Percentiles rank a stretch among this genome's conserved stretches.
Evolutionary conservation across 2,113 vertebrate genomes (phyloP).

Genomic region (Tretioscincus oriximinensis): DNA sequence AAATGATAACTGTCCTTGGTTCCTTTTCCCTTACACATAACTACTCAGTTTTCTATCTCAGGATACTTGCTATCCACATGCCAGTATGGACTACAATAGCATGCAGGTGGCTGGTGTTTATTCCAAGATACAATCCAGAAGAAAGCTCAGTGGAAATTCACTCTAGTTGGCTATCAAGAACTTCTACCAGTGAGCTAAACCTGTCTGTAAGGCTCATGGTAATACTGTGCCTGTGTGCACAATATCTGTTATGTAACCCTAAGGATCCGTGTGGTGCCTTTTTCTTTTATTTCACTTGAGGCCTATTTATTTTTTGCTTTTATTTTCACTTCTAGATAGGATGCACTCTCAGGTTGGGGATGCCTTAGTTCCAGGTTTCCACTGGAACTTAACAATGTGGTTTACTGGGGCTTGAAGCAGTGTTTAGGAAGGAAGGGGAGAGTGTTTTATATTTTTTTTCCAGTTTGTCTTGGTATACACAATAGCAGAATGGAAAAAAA

Average conservation of each 20-base stretch:
- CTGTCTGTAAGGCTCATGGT: not conserved
- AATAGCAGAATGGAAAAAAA: too few species aligned
- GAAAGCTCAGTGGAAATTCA: too few species aligned
- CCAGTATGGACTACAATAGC: too few species aligned
- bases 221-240: not conserved
- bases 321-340: not conserved
- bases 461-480: too few species aligned
- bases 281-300: not conserved
- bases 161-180: not conserved
- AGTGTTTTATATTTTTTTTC: too few species aligned
- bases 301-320: not conserved
- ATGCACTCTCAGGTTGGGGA: not conserved
- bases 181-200: not conserved
- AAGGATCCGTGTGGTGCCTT: not conserved
- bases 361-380: not conserved
- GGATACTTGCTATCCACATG: too few species aligned
- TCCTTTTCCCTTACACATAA: not conserved
- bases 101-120: too few species aligned
- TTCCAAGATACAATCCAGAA: too few species aligned
- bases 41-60: not conserved
- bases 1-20: rapidly evolving
- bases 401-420: too few species aligned
- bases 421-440: not conserved
- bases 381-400: not conserved
- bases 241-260: not conserved